phyloP scores from a whole-genome alignment of 2,888 invertebrate species.

The Orthosia gracilis region DNA sequence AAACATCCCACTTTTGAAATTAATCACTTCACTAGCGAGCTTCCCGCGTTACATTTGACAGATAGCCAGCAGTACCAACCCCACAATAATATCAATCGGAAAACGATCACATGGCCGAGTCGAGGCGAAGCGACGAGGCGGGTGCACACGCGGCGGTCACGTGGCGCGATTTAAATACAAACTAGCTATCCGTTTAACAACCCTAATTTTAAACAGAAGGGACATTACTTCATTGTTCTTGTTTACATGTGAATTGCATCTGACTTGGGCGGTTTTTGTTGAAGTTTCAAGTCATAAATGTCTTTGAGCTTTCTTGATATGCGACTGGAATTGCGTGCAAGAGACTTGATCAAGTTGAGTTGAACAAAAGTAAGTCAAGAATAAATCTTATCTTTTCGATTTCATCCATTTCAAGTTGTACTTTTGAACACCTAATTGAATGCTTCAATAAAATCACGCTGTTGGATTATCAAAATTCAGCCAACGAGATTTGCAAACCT shows the following conservation, averaged over 20 bases:
- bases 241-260: constrained; percentile 58
- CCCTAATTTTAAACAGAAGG: constrained; percentile 60
- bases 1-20: neutral
- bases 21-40: constrained; percentile 34
- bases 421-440: too few species aligned
- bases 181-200: constrained; percentile 59
- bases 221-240: constrained; percentile 50
- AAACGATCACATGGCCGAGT: constrained; percentile 58
- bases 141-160: constrained; percentile 66
- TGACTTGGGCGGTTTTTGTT: constrained; percentile 24
- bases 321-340: neutral
- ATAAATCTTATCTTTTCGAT: too few species aligned
- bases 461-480: too few species aligned
- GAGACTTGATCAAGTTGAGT: too few species aligned
- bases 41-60: constrained; percentile 60
- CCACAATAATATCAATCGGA: constrained; percentile 64
- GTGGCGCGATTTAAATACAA: constrained; percentile 71
- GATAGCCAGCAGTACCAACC: constrained; percentile 57
- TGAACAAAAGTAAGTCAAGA: neutral
- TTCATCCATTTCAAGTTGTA: too few species aligned
- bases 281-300: neutral
- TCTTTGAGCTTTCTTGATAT: neutral
- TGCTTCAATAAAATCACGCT: too few species aligned
- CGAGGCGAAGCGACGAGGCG: constrained; percentile 29
- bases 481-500: too few species aligned